phyloP scores from a whole-genome alignment of 1,140 invertebrate genomes.

The Trichogramma pretiosum region DNA sequence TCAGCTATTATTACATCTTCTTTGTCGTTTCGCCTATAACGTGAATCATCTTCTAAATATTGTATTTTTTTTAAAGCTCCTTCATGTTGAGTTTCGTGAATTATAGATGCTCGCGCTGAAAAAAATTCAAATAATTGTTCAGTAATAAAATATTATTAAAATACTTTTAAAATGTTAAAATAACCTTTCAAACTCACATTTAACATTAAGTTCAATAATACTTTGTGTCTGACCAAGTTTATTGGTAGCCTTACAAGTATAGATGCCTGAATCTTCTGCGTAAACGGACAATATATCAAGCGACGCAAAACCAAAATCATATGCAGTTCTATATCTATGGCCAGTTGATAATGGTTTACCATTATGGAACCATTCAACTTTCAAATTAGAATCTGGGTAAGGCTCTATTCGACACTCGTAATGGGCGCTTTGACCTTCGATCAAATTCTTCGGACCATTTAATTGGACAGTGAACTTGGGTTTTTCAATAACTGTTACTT shows the following conservation, averaged over 20 bases:
- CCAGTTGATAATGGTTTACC: slow-evolving; percentile 84
- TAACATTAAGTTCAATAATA: slow-evolving; percentile 70
- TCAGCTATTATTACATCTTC: slow-evolving; percentile 71
- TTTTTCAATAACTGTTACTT: slow-evolving; percentile 68
- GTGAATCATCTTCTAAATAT: slow-evolving; percentile 79
- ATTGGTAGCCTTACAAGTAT: slow-evolving; percentile 84
- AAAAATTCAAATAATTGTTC: not conserved
- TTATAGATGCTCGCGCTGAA: slow-evolving; percentile 74
- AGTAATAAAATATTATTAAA: not conserved
- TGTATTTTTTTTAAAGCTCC: slow-evolving; percentile 86
- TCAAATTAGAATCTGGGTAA: slow-evolving; percentile 85
- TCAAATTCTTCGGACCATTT: slow-evolving; percentile 68
- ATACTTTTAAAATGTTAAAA: not conserved
- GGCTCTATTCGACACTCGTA: slow-evolving; percentile 96
- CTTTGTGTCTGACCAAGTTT: slow-evolving; percentile 72
- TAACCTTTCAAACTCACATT: slow-evolving; percentile 29
- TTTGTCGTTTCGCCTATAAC: slow-evolving; percentile 58
- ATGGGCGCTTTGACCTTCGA: slow-evolving; percentile 83
- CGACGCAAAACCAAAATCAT: slow-evolving; percentile 92
- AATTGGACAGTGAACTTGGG: slow-evolving; percentile 80
- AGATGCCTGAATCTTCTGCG: slow-evolving; percentile 87
- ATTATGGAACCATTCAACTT: slow-evolving; percentile 91
- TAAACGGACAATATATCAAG: slow-evolving; percentile 88
- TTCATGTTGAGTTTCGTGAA: slow-evolving; percentile 90
- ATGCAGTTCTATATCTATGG: slow-evolving; percentile 82